Conservation (phyloP, 35 echinoderm and acorn worm species). For the Ophiothrix spiculata region DNA sequence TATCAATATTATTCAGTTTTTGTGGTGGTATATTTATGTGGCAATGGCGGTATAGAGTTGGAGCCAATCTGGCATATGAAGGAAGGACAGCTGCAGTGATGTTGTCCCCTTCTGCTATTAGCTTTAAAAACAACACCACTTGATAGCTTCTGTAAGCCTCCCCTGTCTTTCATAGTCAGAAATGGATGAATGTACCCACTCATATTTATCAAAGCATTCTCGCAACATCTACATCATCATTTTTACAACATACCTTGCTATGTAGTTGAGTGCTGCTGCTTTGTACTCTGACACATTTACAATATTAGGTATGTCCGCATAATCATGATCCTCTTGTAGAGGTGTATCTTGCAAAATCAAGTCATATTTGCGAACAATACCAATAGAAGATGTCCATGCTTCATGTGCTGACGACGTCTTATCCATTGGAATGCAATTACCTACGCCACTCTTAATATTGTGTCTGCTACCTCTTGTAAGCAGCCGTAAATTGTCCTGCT, state of each 20-base stretch:
- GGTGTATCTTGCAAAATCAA: neutral
- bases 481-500: constrained; percentile 20
- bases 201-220: neutral
- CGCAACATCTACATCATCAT: neutral
- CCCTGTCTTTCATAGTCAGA: neutral
- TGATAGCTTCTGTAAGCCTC: neutral
- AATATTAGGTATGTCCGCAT: neutral
- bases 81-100: too few relatives aligned
- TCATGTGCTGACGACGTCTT: neutral
- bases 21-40: too few relatives aligned
- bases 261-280: neutral
- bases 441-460: neutral
- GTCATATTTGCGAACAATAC: neutral
- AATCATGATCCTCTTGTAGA: neutral
- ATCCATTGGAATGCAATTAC: constrained; percentile 15
- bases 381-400: neutral
- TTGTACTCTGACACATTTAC: neutral
- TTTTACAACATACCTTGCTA: constrained; percentile 24
- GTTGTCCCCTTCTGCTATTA: too few relatives aligned
- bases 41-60: too few relatives aligned
- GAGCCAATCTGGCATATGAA: too few relatives aligned
- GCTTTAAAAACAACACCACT: neutral
- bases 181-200: neutral
- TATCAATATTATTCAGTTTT: too few relatives aligned
- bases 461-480: constrained; percentile 12